Conservation (phyloP, 2,113 vertebrate genomes). For the Charina bottae region DNA sequence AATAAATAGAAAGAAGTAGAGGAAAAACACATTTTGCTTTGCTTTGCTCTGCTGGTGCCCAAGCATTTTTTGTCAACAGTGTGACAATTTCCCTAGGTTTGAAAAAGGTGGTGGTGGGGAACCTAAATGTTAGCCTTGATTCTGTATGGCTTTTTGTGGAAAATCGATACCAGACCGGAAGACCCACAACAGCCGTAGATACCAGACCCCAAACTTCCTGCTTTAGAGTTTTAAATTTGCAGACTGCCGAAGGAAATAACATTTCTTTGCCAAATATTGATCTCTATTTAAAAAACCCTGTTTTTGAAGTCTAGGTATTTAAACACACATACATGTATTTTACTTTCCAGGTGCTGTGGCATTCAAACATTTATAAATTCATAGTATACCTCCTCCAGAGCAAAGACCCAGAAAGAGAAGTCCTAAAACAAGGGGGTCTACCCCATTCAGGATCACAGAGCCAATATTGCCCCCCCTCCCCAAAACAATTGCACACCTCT, state of each 20-base stretch:
- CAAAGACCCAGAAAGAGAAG: neutral
- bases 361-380: neutral
- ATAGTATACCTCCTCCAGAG: too few relatives aligned
- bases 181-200: too few relatives aligned
- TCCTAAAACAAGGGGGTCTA: neutral
- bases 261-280: neutral
- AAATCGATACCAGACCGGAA: neutral
- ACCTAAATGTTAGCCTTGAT: neutral
- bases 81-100: neutral
- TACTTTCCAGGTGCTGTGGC: neutral
- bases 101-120: accelerated
- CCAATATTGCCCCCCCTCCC: neutral
- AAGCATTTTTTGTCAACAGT: neutral
- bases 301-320: neutral
- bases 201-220: neutral
- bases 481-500: neutral
- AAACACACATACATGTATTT: neutral
- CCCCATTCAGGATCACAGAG: neutral
- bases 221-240: neutral
- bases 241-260: neutral
- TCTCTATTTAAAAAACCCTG: neutral
- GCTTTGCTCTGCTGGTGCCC: neutral
- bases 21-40: neutral
- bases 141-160: neutral
- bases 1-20: neutral